phyloP scores from a whole-genome alignment of 2,797 vertebrate species.

The Falco columbarius region DNA sequence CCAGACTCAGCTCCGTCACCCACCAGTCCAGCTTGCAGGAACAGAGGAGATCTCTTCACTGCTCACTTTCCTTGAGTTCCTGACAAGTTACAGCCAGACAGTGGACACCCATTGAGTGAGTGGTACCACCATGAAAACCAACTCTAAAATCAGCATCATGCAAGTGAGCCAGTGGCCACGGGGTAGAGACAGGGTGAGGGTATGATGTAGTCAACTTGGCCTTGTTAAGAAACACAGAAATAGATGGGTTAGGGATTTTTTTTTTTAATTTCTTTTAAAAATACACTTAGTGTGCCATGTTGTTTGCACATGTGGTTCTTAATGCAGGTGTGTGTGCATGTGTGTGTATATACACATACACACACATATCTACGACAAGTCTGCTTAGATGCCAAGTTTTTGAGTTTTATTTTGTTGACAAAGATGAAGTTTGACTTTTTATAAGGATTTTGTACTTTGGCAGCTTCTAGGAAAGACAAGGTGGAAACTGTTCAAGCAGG shows the following conservation, averaged over 20 bases:
- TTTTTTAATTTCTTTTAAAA: neutral
- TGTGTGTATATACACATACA: too few relatives aligned
- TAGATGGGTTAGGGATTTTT: neutral
- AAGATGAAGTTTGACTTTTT: neutral
- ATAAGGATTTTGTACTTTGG: neutral
- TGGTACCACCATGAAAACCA: neutral
- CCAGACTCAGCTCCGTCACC: neutral
- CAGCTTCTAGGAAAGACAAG: neutral
- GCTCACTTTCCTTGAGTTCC: neutral
- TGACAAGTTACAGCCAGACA: neutral
- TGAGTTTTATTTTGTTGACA: neutral
- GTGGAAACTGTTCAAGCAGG: neutral
- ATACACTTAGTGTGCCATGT: neutral
- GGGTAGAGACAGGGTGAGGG: neutral
- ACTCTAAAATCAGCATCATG: neutral
- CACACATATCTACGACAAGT: neutral
- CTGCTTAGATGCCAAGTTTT: neutral
- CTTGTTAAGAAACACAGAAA: neutral
- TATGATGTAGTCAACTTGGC: neutral
- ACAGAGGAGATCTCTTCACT: neutral
- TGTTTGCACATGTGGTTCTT: neutral
- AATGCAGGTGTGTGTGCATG: neutral
- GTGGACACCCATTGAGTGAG: rapidly evolving
- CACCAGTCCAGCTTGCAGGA: neutral
- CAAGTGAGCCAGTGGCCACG: neutral